phyloP scores from a whole-genome alignment of 2,797 vertebrate species.

The Hyperoplus immaculatus region DNA sequence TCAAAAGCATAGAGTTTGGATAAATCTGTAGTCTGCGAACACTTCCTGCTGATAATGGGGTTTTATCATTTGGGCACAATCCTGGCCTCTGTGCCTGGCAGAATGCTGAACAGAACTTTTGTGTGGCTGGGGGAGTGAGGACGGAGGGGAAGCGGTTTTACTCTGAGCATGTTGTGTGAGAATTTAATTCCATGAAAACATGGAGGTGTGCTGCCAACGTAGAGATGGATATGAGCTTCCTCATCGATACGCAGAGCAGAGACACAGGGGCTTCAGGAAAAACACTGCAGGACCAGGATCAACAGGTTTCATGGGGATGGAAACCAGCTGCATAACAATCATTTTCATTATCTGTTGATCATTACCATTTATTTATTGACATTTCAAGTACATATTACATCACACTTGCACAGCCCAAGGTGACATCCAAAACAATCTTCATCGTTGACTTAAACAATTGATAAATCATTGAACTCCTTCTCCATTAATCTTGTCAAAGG shows the following conservation, averaged over 20 bases:
- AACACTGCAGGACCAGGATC: not conserved
- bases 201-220: constrained; percentile 10
- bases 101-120: constrained; percentile 67
- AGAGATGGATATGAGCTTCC: constrained; percentile 15
- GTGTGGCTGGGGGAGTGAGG: constrained; percentile 34
- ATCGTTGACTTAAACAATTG: not conserved
- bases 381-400: not conserved
- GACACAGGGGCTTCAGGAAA: not conserved
- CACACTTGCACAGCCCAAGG: not conserved
- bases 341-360: not conserved
- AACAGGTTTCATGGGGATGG: not conserved
- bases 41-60: constrained; percentile 70
- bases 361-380: not conserved
- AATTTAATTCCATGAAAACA: constrained; percentile 27
- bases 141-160: constrained; percentile 45
- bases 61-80: constrained; percentile 71
- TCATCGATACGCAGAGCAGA: not conserved
- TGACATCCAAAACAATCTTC: not conserved
- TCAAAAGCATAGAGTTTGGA: constrained; percentile 56
- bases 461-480: constrained; percentile 26
- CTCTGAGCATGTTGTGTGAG: constrained; percentile 36
- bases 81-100: constrained; percentile 47
- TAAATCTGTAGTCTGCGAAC: constrained; percentile 59
- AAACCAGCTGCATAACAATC: not conserved
- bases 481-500: constrained; percentile 2